Conservation (phyloP, 92 coral and sea anemone genomes). For the Epizoanthus illoricatus region DNA sequence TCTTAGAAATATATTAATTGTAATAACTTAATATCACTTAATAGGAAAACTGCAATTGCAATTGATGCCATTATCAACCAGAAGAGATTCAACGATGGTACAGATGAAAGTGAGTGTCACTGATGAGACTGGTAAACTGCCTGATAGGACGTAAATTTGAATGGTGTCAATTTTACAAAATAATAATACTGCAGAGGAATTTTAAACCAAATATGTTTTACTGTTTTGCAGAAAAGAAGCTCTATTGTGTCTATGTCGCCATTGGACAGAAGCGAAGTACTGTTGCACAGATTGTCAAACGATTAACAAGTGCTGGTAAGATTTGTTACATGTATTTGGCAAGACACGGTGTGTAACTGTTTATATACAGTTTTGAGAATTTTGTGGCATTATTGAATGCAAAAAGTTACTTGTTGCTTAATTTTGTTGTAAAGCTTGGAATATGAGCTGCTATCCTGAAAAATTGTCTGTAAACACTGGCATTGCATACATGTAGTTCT, state of each 20-base stretch:
- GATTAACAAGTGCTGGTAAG: constrained; percentile 93
- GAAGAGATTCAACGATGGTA: constrained; percentile 94
- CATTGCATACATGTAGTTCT: too few relatives aligned
- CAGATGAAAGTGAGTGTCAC: constrained; percentile 89
- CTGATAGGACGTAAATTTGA: too few relatives aligned
- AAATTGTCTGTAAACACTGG: too few relatives aligned
- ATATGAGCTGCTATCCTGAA: background rate
- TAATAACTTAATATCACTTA: background rate
- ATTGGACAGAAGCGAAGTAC: constrained; percentile 99
- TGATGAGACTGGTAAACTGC: background rate
- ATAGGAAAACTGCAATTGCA: constrained; percentile 99
- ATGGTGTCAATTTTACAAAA: too few relatives aligned
- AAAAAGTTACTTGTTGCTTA: too few relatives aligned
- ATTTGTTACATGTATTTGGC: background rate
- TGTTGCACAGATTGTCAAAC: constrained; percentile 95
- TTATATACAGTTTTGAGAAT: too few relatives aligned
- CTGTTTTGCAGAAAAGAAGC: constrained; percentile 78
- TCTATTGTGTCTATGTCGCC: constrained; percentile 99
- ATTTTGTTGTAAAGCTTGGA: too few relatives aligned
- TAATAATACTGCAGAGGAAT: background rate
- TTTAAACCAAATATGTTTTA: background rate
- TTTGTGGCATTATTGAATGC: too few relatives aligned
- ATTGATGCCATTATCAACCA: constrained; percentile 98
- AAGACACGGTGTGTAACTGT: background rate
- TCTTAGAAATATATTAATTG: background rate